Percentiles rank a stretch among this genome's conserved stretches.
These are phyloP conservation scores for Epinotia ramella DNA, from an alignment of 2,888 invertebrate genomes.

Conservation along the genomic window DNA sequence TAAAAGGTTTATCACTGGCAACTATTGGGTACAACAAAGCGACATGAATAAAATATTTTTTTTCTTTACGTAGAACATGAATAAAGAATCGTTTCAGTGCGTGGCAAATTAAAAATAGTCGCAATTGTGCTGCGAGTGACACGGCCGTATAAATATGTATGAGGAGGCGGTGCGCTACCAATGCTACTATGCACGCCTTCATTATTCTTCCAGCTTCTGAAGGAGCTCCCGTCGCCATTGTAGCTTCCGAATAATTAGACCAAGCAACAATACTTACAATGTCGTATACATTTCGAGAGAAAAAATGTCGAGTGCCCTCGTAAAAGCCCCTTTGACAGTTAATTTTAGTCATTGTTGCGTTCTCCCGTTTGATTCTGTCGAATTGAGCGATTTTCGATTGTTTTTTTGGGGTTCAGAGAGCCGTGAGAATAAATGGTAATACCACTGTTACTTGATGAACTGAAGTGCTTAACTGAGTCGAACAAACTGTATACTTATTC, in stretches of 20 bases:
- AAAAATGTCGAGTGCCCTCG: slow-evolving; percentile 71
- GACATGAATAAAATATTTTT: not conserved
- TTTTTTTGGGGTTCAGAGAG: slow-evolving; percentile 70
- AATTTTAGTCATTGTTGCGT: slow-evolving; percentile 79
- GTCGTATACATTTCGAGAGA: slow-evolving; percentile 80
- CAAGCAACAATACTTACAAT: slow-evolving; percentile 67
- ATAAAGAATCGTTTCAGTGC: slow-evolving; percentile 30
- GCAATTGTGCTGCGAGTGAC: slow-evolving; percentile 57
- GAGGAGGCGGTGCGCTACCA: slow-evolving; percentile 70
- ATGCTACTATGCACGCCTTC: slow-evolving; percentile 66
- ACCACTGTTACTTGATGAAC: slow-evolving; percentile 56
- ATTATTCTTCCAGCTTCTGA: slow-evolving; percentile 73
- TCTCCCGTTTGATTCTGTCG: slow-evolving; percentile 64
- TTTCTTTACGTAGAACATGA: slow-evolving; percentile 5
- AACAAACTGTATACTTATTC: not conserved
- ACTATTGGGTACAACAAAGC: not conserved
- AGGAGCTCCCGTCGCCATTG: slow-evolving; percentile 78
- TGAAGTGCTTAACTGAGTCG: not conserved
- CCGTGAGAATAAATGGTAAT: slow-evolving; percentile 71
- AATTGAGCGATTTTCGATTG: slow-evolving; percentile 62
- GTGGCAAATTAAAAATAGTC: slow-evolving; percentile 44
- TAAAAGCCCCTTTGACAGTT: slow-evolving; percentile 74
- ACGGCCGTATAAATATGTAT: slow-evolving; percentile 77
- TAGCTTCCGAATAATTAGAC: slow-evolving; percentile 83
- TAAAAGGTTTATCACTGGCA: not conserved